Percentiles rank a stretch among this genome's conserved stretches.
These are phyloP conservation scores for Chymomyza amoena DNA, from an alignment of 2,888 invertebrate genomes.

Conservation along the genomic window DNA sequence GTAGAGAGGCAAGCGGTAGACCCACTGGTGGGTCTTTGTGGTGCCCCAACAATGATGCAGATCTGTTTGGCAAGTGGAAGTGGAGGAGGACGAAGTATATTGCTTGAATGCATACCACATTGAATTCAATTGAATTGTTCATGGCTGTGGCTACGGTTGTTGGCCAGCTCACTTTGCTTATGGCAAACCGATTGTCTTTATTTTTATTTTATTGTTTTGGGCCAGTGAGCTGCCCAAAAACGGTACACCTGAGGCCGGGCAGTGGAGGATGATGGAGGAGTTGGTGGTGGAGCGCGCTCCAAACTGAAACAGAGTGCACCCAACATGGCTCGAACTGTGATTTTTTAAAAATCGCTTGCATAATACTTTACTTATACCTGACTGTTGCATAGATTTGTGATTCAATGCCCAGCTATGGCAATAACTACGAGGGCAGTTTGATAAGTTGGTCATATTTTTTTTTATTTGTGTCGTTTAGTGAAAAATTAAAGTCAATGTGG, in stretches of 20 bases:
- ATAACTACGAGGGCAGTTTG: background rate
- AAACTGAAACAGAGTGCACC: constrained; percentile 40
- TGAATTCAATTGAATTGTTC: constrained; percentile 71
- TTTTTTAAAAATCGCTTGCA: constrained; percentile 43
- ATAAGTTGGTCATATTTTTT: too few relatives aligned
- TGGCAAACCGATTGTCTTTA: constrained; percentile 43
- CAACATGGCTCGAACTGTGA: constrained; percentile 61
- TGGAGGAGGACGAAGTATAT: background rate
- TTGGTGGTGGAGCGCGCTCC: constrained; percentile 7
- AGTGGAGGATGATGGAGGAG: constrained; percentile 10
- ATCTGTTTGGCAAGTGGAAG: background rate
- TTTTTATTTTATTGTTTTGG: constrained; percentile 57
- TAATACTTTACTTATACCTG: constrained; percentile 27
- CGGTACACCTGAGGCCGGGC: constrained; percentile 43
- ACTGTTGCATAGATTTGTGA: constrained; percentile 40
- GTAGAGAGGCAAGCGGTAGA: background rate
- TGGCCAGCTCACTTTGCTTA: constrained; percentile 24
- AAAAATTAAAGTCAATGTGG: too few relatives aligned
- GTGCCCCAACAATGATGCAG: background rate
- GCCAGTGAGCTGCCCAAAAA: constrained; percentile 37
- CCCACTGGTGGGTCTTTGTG: constrained; percentile 23
- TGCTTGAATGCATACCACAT: constrained; percentile 33
- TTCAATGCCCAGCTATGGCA: constrained; percentile 41
- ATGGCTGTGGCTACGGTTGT: constrained; percentile 37
- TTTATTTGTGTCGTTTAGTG: too few relatives aligned